phyloP scores from a whole-genome alignment of 2,888 invertebrate genomes.

The Coelopa pilipes region DNA sequence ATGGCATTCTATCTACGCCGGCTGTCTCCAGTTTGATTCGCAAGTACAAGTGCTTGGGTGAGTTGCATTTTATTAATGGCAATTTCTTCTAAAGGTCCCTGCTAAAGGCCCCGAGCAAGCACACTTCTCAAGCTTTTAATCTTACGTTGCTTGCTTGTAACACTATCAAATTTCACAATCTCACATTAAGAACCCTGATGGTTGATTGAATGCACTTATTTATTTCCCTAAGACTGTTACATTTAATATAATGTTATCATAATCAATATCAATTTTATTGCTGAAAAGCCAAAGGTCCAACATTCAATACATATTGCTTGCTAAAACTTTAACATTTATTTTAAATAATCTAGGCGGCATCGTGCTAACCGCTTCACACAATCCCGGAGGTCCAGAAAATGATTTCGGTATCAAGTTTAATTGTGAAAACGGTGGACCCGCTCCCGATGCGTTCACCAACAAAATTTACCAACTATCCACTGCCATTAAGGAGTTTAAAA shows the following conservation, averaged over 20 bases:
- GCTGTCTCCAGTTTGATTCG: slow-evolving; percentile 96
- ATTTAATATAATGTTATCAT: neutral
- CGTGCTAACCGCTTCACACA: slow-evolving; percentile 97
- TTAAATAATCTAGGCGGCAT: slow-evolving; percentile 87
- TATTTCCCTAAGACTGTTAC: no score
- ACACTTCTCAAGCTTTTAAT: no score
- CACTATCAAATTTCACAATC: no score
- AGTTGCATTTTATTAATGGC: slow-evolving; percentile 52
- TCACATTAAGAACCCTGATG: no score
- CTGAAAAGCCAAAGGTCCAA: no score
- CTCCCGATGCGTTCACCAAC: slow-evolving; percentile 90
- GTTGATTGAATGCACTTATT: no score
- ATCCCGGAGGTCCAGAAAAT: slow-evolving; percentile 96
- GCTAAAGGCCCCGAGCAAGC: no score
- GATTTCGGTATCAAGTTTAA: slow-evolving; percentile 99
- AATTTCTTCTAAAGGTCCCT: no score
- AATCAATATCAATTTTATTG: neutral
- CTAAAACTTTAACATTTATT: neutral
- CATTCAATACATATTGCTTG: no score
- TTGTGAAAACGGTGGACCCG: slow-evolving; percentile 96
- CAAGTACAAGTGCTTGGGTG: slow-evolving; percentile 81
- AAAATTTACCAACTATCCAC: slow-evolving; percentile 86
- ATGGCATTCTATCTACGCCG: slow-evolving; percentile 97
- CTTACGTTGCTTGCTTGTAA: no score
- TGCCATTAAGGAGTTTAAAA: slow-evolving; percentile 81